phyloP scores from a whole-genome alignment of 2,113 vertebrate genomes.

The Micromys minutus region DNA sequence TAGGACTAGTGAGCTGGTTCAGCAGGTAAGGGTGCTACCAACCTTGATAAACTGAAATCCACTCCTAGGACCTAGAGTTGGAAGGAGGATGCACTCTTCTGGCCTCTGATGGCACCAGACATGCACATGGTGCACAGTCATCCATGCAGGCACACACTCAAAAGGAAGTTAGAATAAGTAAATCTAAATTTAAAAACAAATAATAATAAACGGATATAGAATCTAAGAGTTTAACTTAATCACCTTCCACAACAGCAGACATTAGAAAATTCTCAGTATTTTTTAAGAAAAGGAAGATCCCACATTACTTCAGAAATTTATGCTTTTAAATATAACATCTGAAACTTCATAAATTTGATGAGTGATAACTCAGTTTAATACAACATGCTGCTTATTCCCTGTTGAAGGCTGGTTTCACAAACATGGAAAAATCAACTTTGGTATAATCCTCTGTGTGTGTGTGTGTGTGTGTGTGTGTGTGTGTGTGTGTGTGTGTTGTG shows the following conservation, averaged over 20 bases:
- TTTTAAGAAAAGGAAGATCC: conserved; percentile 12
- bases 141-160: background rate
- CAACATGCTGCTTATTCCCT: background rate
- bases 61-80: background rate
- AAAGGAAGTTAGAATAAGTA: background rate
- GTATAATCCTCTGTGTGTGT: background rate
- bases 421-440: background rate
- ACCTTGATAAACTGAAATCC: background rate
- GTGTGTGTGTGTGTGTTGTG: background rate
- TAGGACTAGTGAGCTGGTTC: background rate
- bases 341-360: conserved; percentile 5
- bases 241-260: background rate
- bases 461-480: background rate
- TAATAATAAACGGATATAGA: conserved; percentile 14
- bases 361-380: background rate
- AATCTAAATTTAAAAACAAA: background rate
- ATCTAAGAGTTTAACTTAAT: background rate
- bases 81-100: background rate
- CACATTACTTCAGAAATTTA: conserved; percentile 15
- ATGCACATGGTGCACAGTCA: background rate
- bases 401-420: background rate
- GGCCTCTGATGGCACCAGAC: background rate
- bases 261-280: conserved; percentile 50
- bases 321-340: background rate
- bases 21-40: background rate